These are phyloP conservation scores for Dicentrarchus labrax DNA, from an alignment of 2,113 vertebrate genomes.

Conservation along the genomic window DNA sequence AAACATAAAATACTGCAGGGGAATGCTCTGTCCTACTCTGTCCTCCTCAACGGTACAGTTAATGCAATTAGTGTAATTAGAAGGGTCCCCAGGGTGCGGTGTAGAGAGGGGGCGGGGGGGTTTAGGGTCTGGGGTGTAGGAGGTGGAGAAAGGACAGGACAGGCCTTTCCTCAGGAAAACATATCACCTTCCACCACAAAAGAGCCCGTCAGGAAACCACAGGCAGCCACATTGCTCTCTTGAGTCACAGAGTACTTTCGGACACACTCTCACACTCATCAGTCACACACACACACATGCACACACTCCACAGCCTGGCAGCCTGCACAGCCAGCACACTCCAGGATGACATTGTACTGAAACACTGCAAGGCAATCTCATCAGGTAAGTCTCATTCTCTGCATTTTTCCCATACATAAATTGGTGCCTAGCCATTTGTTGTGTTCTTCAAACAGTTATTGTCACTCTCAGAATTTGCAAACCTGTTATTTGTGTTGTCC, in stretches of 20 bases:
- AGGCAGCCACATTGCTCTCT: conserved; percentile 80
- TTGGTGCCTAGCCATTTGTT: background rate
- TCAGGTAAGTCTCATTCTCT: conserved; percentile 72
- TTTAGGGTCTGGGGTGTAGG: conserved; percentile 45
- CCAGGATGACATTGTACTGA: conserved; percentile 82
- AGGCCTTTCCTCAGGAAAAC: conserved; percentile 87
- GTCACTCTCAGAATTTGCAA: background rate
- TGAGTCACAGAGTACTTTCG: conserved; percentile 74
- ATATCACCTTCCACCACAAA: conserved; percentile 85
- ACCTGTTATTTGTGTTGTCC: background rate
- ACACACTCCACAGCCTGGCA: conserved; percentile 57
- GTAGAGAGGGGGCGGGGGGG: conserved; percentile 33
- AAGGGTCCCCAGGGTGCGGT: conserved; percentile 57
- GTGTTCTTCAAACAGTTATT: background rate
- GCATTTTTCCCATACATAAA: background rate
- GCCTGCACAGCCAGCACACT: conserved; percentile 56
- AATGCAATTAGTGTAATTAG: conserved; percentile 65
- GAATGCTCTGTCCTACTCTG: conserved; percentile 24
- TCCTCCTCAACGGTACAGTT: conserved; percentile 43
- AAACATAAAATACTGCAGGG: conserved; percentile 17
- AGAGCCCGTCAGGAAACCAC: conserved; percentile 78
- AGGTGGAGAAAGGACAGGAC: conserved; percentile 69
- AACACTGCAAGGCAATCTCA: conserved; percentile 55
- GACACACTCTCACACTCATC: conserved; percentile 74
- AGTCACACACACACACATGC: conserved; percentile 56